Evolutionary conservation across 2,797 vertebrate species (phyloP), one percentile per base, ranked within the genome.

Genomic region (Cyprinodon diabolis): DNA sequence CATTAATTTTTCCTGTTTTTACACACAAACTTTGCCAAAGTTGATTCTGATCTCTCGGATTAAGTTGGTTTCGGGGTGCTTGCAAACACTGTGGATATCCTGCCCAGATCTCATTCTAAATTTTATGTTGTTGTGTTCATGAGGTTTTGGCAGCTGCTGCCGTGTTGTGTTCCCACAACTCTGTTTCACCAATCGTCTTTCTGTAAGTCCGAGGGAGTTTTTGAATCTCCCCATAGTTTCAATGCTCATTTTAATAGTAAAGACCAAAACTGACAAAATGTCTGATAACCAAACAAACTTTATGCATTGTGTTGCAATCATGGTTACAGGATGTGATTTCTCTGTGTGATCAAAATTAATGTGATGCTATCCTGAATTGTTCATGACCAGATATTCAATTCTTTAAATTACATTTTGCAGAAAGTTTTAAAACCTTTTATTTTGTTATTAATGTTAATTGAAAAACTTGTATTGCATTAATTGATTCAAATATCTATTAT

Each of bases 71-170:
- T 21, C 4, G 3, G 11, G 66, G 37, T 4, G 30, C 17, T 72
- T 51, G 73, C 56, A 23, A 19, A 67, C 13, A 10, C n/a, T 52
- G 58, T 52, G 58, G 25, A 73, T 66, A 23, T 76, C 66, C 71
- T 48, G 74, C 82, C 52, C 66, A 74, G 78, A 77, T 72, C 68
- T 72, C 83, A 74, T 78, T 70, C 35, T 68, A 74, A 86, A 83
- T 87, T 81, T 57, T 81, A 69, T 25, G 56, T 71, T 79, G 47
- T 56, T 56, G 79, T 75, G 76, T 77, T 81, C 74, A 80, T 74
- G 82, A 80, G 69, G 51, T 89, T 89, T 90, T 89, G 85, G 82
- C 81, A 79, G 69, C 70, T 57, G 74, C n/a, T 14, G 74, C 54
- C 58, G n/a, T 65, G 57, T 54, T 72, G 55, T 75, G 19, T 23